These are phyloP conservation scores for Vulpes vulpes DNA, from an alignment of 2,113 vertebrate species.

Conservation along the genomic window DNA sequence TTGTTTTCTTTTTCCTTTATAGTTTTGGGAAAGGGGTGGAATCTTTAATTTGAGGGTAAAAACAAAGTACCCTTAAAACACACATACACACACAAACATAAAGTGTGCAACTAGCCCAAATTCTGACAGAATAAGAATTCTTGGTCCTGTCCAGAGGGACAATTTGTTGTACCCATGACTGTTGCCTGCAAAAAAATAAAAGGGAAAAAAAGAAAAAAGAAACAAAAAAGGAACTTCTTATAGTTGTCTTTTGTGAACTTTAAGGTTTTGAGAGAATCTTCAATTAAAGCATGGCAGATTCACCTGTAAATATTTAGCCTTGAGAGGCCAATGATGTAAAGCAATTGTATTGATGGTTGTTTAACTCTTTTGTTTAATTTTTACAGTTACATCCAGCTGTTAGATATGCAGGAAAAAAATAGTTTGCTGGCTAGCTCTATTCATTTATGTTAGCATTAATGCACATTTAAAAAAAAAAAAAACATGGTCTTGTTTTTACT, in stretches of 20 bases:
- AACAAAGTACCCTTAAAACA: conserved; percentile 75
- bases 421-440: conserved; percentile 95
- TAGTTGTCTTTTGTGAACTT: conserved; percentile 97
- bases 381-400: conserved; percentile 96
- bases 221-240: conserved; percentile 86
- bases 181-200: conserved; percentile 91
- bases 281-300: conserved; percentile 97
- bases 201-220: conserved; percentile 71
- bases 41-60: conserved; percentile 81
- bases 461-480: conserved; percentile 87
- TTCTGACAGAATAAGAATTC: conserved; percentile 86
- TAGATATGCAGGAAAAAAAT: conserved; percentile 93
- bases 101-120: conserved; percentile 81
- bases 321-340: conserved; percentile 97
- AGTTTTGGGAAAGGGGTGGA: conserved; percentile 73
- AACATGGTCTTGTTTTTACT: conserved; percentile 96
- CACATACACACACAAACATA: conserved; percentile 52
- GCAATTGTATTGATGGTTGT: conserved; percentile 98
- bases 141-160: conserved; percentile 94
- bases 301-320: conserved; percentile 98
- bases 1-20: conserved; percentile 74
- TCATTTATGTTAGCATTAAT: conserved; percentile 97
- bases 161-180: conserved; percentile 93
- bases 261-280: conserved; percentile 96
- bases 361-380: conserved; percentile 91